Evolutionary conservation across 2,888 invertebrate species (phyloP).

Genomic region (Amphipyra berbera): DNA sequence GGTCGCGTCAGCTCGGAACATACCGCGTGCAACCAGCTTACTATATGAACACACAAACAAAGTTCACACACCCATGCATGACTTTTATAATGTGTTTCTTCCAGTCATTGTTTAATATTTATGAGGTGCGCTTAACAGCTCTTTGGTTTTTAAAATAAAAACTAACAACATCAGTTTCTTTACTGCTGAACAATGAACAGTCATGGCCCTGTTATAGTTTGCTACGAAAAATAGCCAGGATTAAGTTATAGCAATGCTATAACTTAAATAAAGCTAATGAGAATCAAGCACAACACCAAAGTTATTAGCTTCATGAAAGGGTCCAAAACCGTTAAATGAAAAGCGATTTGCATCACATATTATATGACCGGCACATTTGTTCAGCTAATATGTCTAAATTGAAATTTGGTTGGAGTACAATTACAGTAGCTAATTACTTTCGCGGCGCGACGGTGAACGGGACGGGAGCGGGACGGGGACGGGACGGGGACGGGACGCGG

Average conservation of each 20-base stretch:
- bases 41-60: not conserved
- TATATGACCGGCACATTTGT: conserved; percentile 26
- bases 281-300: not conserved
- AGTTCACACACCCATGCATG: not conserved
- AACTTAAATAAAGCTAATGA: too few species aligned
- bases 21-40: not conserved
- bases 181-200: too few species aligned
- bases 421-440: conserved; percentile 45
- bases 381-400: conserved; percentile 42
- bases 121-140: not conserved
- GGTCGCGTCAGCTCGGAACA: not conserved
- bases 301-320: conserved; percentile 1
- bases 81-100: too few species aligned
- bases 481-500: not conserved
- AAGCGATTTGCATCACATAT: conserved; percentile 34
- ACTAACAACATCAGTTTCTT: too few species aligned
- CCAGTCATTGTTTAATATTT: not conserved
- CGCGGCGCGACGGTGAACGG: not conserved
- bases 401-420: conserved; percentile 38
- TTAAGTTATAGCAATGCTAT: too few species aligned
- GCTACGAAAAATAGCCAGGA: too few species aligned
- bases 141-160: not conserved
- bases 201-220: too few species aligned
- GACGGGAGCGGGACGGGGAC: not conserved
- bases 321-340: conserved; percentile 6